A percentile compares a stretch with the other conserved stretches of the same genome.
Conservation (phyloP, 1,140 invertebrate species). For the Scaptomyza graminum region DNA sequence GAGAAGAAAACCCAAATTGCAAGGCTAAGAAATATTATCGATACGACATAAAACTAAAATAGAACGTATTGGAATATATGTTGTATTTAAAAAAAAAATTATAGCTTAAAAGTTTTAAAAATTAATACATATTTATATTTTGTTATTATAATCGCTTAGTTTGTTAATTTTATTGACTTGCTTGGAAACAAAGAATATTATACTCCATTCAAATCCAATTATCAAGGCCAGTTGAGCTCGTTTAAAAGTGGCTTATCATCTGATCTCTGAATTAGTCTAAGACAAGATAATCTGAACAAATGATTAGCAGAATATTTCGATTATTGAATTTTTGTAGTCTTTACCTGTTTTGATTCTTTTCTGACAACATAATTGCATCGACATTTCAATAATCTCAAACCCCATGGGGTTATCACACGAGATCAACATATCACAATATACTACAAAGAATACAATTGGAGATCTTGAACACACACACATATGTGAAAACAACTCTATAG, state of each 20-base stretch:
- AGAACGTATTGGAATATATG: too few species aligned
- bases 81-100: too few species aligned
- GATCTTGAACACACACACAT: background rate
- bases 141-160: background rate
- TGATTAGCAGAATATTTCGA: conserved; percentile 8
- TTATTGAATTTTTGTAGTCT: conserved; percentile 1
- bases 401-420: conserved; percentile 55
- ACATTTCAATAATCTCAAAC: conserved; percentile 57
- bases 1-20: background rate
- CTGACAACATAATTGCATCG: conserved; percentile 67
- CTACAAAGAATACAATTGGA: conserved; percentile 47
- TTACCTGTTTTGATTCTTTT: background rate
- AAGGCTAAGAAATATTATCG: background rate
- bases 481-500: conserved; percentile 39
- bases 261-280: conserved; percentile 18
- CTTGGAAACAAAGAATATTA: background rate
- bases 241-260: background rate
- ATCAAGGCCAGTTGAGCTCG: background rate
- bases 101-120: too few species aligned
- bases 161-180: background rate
- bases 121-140: too few species aligned
- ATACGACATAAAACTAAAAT: too few species aligned
- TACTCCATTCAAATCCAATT: background rate
- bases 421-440: conserved; percentile 72
- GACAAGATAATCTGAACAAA: conserved; percentile 23